Conservation (phyloP, 2,113 vertebrate species). For the Dryoscopus gambensis region DNA sequence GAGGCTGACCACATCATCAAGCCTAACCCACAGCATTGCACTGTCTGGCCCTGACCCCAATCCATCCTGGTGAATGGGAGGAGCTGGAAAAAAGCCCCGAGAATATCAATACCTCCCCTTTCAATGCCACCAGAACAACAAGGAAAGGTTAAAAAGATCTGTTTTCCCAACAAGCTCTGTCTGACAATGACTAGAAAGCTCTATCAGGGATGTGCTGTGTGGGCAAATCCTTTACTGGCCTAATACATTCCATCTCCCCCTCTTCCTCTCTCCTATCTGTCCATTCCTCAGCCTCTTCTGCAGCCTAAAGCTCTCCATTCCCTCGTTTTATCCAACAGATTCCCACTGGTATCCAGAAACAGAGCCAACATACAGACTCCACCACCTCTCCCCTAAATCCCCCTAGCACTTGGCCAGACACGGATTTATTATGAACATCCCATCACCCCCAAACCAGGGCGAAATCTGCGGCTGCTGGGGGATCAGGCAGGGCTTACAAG, state of each 20-base stretch:
- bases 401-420: background rate
- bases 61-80: background rate
- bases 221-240: background rate
- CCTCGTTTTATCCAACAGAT: background rate
- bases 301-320: background rate
- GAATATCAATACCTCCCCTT: background rate
- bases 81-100: background rate
- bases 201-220: background rate
- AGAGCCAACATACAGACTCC: background rate
- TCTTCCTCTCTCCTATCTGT: background rate
- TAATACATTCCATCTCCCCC: background rate
- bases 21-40: fast-evolving
- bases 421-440: background rate
- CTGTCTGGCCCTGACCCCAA: background rate
- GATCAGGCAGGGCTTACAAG: background rate
- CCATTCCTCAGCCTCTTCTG: background rate
- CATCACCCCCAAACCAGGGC: background rate
- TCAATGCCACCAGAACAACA: background rate
- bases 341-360: background rate
- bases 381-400: background rate
- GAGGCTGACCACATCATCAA: background rate
- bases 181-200: background rate
- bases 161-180: background rate
- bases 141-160: background rate
- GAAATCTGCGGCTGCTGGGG: background rate